Base-by-base conservation (phyloP, 2,888 invertebrate genomes). In the Petrophora chlorosata region DNA sequence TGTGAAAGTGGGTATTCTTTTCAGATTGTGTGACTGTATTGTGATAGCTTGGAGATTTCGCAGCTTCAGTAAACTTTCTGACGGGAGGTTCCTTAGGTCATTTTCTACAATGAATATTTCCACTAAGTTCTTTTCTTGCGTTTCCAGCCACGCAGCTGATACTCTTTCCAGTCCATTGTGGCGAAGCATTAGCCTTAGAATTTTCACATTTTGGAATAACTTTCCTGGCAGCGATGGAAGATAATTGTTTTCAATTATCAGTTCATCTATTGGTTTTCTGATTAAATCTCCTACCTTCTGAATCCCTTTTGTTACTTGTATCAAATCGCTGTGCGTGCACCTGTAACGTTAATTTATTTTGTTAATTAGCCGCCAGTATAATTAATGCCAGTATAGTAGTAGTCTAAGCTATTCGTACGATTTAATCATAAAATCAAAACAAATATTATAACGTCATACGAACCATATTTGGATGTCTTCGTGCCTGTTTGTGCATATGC, bases 261-360 rank as follows among this genome's bases (percentile, higher is more conserved):
- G 77, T 76, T 97, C 97, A 78, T 97, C 97, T 63, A 97, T 94
- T 3, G 95, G 94, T 39, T 92, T 92, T 53, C 90, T 92, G 38
- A 96, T 85, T 51, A 91, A 92, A 36, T 93, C 92, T 53, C 94
- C 93, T 22, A 95, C 90, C 28, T 94, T 92, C 64, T 94, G 93
- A 5, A 96, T 81, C 5, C 95, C 96, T 68, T 93, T 94, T 58
- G 94, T 81, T 9, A 96, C 95, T 73, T 94, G 94, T 3, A 94
- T 93, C 45, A 97, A 84, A 72, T 96, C 96, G 88, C 96, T 96
- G 89, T 97, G 96, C n/a, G 97, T 96, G 77, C 97, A 97, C 97
- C 97, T 97, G 80, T 3, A 88, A 85, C 17, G 30, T 29, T 26
- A 8, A 22, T 28, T 15, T 38, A 15, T 9, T 9, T 15, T 9